Base-by-base conservation (phyloP, 2,113 vertebrate genomes). In the Xerus inauris region DNA sequence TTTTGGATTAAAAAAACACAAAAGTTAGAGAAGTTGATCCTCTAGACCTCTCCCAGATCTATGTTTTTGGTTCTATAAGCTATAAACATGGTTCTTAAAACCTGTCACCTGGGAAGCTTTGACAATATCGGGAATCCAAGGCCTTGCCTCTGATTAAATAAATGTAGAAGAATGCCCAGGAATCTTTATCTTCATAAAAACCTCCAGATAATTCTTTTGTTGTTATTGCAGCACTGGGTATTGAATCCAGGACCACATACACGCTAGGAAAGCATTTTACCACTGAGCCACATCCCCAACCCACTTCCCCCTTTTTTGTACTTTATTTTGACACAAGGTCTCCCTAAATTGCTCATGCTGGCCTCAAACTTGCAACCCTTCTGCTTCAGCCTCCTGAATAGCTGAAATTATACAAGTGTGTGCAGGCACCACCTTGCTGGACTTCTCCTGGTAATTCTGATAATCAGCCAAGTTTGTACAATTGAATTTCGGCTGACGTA, bases 111-210 rank as follows among this genome's bases (percentile, higher is more conserved):
- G 35, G 28, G 42, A 49, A 80, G 12, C 26, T 65, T 72, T 22
- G 35, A 32, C 59, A 87, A 35, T 64, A 28, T 1, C 22, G 72
- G 93, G 64, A 81, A 72, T 69, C 28, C 17, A 65, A 32, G 38
- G 5, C 28, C 54, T 82, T 51, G 69, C 22, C n/a, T 84, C 75
- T 90, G 10, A 54, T 35, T 32, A 42, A 71, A 51, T 7, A 3
- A 82, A 47, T 84, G 3, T 42, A 71, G 30, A 54, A 75, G 14
- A 62, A 17, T 35, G 1, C 30, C 77, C 83, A 32, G 19, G 30
- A 97, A 89, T 76, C 59, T 75, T 14, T 73, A 47, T 69, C 86
- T 95, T 96, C 69, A 93, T 11, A 64, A 73, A 51, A n/a, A 20
- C 75, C 40, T 40, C 51, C 6, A 51, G 6, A 13, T 28, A 30